Conservation (phyloP, 2,113 vertebrate genomes). For the Pampusana beccarii region DNA sequence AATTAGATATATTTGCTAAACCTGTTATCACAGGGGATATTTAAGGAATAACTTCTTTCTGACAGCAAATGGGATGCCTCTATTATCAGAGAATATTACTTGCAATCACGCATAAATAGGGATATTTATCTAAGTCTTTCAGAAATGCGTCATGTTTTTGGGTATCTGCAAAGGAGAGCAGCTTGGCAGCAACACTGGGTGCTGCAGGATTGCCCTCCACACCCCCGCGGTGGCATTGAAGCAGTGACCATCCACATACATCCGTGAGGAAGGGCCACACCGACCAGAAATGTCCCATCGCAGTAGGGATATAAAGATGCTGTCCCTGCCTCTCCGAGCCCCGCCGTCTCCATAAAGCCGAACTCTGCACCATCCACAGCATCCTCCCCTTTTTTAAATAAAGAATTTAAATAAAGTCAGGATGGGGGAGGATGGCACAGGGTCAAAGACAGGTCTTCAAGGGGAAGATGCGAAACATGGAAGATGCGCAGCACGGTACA, state of each 20-base stretch:
- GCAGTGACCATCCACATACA: background rate
- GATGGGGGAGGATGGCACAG: background rate
- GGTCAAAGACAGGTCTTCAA: background rate
- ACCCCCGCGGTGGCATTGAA: background rate
- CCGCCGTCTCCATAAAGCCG: too few species aligned
- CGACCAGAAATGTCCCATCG: background rate
- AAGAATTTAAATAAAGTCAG: background rate
- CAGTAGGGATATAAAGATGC: background rate
- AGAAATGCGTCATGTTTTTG: background rate
- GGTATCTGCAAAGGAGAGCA: background rate
- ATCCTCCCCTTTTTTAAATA: too few species aligned
- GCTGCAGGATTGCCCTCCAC: background rate
- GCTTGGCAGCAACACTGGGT: background rate
- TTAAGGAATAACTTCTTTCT: background rate
- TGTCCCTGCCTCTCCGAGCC: too few species aligned
- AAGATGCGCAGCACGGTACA: fast-evolving
- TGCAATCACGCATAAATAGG: background rate
- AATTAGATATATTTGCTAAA: slow-evolving; percentile 4
- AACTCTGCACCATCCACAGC: too few species aligned
- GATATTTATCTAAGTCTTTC: background rate
- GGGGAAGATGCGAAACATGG: background rate
- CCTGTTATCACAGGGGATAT: background rate
- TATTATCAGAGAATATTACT: background rate
- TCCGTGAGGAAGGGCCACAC: background rate
- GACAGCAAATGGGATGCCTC: background rate